Percentiles rank a stretch among this genome's conserved stretches.
phyloP scores from a whole-genome alignment of 1,140 invertebrate species.

The Amphibalanus amphitrite region DNA sequence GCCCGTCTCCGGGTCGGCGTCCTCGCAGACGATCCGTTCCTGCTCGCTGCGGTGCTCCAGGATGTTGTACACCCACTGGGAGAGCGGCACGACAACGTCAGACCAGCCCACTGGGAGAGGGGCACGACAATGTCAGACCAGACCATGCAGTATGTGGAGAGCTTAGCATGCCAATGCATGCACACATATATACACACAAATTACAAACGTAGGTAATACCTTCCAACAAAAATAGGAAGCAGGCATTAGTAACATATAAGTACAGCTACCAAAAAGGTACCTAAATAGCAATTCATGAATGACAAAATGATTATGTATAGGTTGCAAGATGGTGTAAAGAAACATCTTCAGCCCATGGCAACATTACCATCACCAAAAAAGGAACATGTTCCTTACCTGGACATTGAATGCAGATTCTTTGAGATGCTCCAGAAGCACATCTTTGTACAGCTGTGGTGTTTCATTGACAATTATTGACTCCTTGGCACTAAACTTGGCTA shows the following conservation, averaged over 20 bases:
- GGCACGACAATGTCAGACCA: background rate
- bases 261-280: background rate
- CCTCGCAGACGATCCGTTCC: conserved; percentile 71
- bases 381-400: conserved; percentile 37
- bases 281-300: too few species aligned
- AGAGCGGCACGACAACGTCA: conserved; percentile 20
- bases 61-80: conserved; percentile 93
- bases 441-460: conserved; percentile 62
- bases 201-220: background rate
- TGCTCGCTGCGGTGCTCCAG: conserved; percentile 72
- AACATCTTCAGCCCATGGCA: background rate
- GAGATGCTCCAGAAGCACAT: conserved; percentile 57
- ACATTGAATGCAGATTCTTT: conserved; percentile 48
- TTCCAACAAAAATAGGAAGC: background rate
- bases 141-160: conserved; percentile 7
- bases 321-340: background rate
- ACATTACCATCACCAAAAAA: background rate
- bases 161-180: background rate
- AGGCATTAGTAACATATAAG: background rate
- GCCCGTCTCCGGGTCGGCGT: conserved; percentile 54
- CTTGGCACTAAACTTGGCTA: conserved; percentile 63
- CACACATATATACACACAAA: background rate
- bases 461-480: conserved; percentile 52
- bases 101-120: conserved; percentile 4
- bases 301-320: too few species aligned